Base-by-base conservation (phyloP, 1,140 invertebrate species). In the Drosophila orosa region DNA sequence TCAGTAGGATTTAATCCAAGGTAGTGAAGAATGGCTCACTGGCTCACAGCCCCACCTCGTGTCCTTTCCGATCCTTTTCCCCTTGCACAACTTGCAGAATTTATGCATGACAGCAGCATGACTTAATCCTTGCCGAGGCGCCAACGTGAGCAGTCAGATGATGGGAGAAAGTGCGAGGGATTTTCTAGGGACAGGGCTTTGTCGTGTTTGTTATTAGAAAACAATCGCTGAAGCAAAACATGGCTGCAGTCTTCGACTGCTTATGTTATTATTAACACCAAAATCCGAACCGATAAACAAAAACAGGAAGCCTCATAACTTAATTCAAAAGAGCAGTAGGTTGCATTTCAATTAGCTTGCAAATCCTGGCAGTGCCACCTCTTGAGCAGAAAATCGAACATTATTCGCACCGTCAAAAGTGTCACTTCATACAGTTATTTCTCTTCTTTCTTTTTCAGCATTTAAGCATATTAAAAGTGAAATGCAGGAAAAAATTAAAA, bases 81-180 rank as follows among this genome's bases (percentile, higher is more conserved):
- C 37, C 42, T 48, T 81, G 78, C 73, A 81, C 62, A 84, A 80
- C 76, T 84, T 84, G 80, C 80, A 52, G 72, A 84, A 84, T 84
- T 84, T 84, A 84, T 84, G 80, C 80, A 84, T 84, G 80, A 84
- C 65, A 85, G 77, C 72, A 68, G 59, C 73, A 66, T 48, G 66
- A 76, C 80, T 84, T 84, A 84, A 84, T 84, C 80, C 80, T 62
- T 71, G 52, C 63, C 66, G 62, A 84, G 81, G 69, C 66, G 72
- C 61, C 72, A 68, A 79, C 80, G 80, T 73, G 72, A 58, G 80
- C 63, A 79, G 80, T 61, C 80, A 67, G 75, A 60, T 82, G 47
- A 29, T 44, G 55, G 50, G 35, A 65, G 50, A 57, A 60, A 44
- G 29, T 75, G 56, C 37, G 42, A 45, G 10, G 19, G 48, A 55